Evolutionary conservation across 1,140 invertebrate genomes (phyloP), one percentile per base, ranked within the genome.

Genomic region (Phocides pigmalion): DNA sequence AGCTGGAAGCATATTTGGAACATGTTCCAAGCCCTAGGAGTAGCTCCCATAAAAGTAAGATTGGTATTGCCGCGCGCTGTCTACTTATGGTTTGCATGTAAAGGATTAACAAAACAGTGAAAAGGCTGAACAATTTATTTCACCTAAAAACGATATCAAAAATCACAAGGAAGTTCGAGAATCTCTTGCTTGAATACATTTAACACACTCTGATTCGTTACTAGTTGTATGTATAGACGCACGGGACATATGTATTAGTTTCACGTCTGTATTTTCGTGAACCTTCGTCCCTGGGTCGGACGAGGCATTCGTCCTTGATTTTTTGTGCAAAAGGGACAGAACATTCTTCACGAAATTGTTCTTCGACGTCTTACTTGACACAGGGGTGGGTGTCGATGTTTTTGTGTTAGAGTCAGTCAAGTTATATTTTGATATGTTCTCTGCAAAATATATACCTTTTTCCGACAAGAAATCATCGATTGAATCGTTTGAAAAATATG

Each of bases 391-490:
- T 0, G 44, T 32, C 6, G 72, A 79, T 9, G 73, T 67, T 66
- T 74, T 81, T 0, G 63, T 35, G 28, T 70, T 72, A 0, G 76
- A 82, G 11, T 64, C 54, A 14, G 66, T 71, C 0, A 80, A 78
- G 3, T 82, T 79, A 11, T 79, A 89, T 72, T 82, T 88, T 0
- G 84, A 87, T 19, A 81, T 47, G 28, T 85, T 77, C 17, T 83
- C 85, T n/a, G 70, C 76, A 9, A 81, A 56, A 25, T 76, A 82
- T 6, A 81, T 70, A 14, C 84, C 80, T 49, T 77, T 46, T 71
- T 87, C 83, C 4, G 82, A 85, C 19, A 90, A 15, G 16, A 82
- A 81, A 37, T 89, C 86, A 11, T 90, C 87, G 3, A 88, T 79
- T 1, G 86, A 89, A 56, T 90, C 88, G 28, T 89, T 90, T 0